Percentiles rank a stretch among this genome's conserved stretches.
These are phyloP conservation scores for Gymnothorax reevesii DNA, from an alignment of 2,797 vertebrate species.

Conservation along the genomic window DNA sequence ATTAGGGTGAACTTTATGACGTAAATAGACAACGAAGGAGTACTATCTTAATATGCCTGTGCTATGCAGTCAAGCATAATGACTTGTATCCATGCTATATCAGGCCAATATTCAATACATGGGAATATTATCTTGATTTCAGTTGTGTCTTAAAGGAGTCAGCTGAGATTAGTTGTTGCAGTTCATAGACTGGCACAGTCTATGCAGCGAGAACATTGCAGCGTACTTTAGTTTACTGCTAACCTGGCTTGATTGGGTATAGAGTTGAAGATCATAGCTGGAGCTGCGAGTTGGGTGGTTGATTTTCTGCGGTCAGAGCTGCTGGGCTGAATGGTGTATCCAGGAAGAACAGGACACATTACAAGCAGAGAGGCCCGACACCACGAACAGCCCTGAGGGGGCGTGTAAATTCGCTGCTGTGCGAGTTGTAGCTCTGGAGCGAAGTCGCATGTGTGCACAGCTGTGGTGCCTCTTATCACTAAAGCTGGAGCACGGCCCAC, in stretches of 20 bases:
- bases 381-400: conserved; percentile 28
- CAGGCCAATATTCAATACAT: not conserved
- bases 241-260: not conserved
- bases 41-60: not conserved
- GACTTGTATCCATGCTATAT: not conserved
- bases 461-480: not conserved
- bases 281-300: not conserved
- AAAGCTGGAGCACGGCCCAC: not conserved
- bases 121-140: not conserved
- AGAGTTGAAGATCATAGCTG: not conserved
- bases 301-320: not conserved
- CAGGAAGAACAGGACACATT: conserved; percentile 38
- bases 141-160: not conserved
- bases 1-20: not conserved
- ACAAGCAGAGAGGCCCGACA: conserved; percentile 44
- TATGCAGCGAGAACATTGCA: not conserved
- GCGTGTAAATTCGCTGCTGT: conserved; percentile 30
- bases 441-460: not conserved
- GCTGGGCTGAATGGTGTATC: not conserved
- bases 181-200: not conserved
- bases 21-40: not conserved
- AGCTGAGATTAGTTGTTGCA: not conserved
- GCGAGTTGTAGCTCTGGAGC: not conserved
- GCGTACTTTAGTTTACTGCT: not conserved
- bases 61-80: not conserved